Percentiles rank a stretch among this genome's conserved stretches.
These are phyloP conservation scores for Oscheius sp. DNA, from an alignment of 2,888 invertebrate species.

Conservation along the genomic window DNA sequence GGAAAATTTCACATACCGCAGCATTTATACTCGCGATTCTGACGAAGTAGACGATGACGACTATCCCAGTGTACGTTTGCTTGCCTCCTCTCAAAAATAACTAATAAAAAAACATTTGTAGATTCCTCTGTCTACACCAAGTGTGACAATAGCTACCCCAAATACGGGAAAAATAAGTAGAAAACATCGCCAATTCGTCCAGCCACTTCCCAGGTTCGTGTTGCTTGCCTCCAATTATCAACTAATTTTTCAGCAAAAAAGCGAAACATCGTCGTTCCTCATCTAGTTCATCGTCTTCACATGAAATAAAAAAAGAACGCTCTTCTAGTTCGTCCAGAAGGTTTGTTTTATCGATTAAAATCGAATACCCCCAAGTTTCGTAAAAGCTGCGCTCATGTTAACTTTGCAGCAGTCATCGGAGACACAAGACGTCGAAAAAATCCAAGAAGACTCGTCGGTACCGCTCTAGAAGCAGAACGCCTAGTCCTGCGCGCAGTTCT, in stretches of 20 bases:
- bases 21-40: background rate
- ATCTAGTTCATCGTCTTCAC: too few species aligned
- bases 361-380: too few species aligned
- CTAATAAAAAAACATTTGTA: background rate
- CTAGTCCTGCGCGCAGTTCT: too few species aligned
- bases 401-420: background rate
- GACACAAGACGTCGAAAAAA: background rate
- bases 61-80: background rate
- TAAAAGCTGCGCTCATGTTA: too few species aligned
- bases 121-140: background rate
- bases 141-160: too few species aligned
- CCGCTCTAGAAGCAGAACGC: background rate
- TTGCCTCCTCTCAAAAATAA: background rate
- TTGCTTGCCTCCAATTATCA: background rate
- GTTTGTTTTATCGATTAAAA: too few species aligned
- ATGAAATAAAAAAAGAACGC: too few species aligned
- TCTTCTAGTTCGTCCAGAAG: too few species aligned
- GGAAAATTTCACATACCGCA: background rate
- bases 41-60: constrained; percentile 6
- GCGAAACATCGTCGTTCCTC: background rate
- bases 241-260: background rate
- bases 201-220: background rate
- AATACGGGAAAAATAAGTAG: too few species aligned
- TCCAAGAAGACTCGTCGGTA: background rate
- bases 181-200: too few species aligned